phyloP scores from a whole-genome alignment of 2,797 vertebrate genomes.

The Melanotaenia trifasciata region DNA sequence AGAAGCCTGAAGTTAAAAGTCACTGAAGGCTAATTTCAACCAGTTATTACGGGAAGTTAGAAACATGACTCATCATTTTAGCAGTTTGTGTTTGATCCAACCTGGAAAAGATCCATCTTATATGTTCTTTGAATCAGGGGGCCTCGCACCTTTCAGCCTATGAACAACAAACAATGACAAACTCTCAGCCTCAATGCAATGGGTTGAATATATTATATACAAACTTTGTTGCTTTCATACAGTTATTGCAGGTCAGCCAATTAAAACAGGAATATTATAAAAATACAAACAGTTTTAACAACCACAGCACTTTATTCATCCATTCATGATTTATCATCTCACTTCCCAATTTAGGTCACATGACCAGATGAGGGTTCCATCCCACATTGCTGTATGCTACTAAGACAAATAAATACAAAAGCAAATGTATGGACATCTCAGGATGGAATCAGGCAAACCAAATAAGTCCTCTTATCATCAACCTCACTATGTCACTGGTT shows the following conservation, averaged over 20 bases:
- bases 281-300: not conserved
- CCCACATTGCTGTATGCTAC: not conserved
- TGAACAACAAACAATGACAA: no score
- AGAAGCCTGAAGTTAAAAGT: not conserved
- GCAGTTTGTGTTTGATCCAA: not conserved
- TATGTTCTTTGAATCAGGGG: no score
- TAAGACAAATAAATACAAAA: no score
- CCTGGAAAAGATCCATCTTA: no score
- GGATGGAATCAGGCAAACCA: not conserved
- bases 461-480: not conserved
- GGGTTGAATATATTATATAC: no score
- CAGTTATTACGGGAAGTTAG: no score
- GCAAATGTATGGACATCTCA: not conserved
- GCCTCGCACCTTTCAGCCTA: no score
- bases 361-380: not conserved
- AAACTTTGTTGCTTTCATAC: no score
- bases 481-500: not conserved
- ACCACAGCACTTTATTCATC: not conserved
- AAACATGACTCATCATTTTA: no score
- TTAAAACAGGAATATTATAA: not conserved
- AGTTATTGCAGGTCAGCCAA: not conserved
- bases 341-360: not conserved
- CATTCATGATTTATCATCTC: not conserved
- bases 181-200: no score
- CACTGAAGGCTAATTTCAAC: no score